A percentile compares a stretch with the other conserved stretches of the same genome.
These are phyloP conservation scores for Pogonophryne albipinna DNA, from an alignment of 2,797 vertebrate species.

Conservation along the genomic window DNA sequence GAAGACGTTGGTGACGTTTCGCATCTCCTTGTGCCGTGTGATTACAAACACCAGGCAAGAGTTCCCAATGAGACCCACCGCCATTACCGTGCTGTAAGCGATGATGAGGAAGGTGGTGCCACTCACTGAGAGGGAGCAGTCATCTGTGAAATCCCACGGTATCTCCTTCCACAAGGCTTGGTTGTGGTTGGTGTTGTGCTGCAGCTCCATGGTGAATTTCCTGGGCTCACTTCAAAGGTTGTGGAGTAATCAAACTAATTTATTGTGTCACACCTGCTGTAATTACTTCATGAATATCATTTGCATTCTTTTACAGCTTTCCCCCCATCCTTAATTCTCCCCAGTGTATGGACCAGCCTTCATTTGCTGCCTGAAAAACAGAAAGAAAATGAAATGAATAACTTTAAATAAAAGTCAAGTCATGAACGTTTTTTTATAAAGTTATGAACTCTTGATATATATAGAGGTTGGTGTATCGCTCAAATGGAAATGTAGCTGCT, in stretches of 20 bases:
- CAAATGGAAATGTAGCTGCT: constrained; percentile 11
- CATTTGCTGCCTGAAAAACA: constrained; percentile 48
- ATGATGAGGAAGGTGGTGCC: constrained; percentile 88
- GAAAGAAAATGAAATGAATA: constrained; percentile 10
- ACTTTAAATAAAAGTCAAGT: background rate
- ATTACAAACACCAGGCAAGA: constrained; percentile 88
- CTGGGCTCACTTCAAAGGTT: constrained; percentile 35
- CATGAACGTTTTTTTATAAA: background rate
- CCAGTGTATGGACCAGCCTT: constrained; percentile 20
- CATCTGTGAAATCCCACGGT: constrained; percentile 66
- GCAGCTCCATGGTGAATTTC: constrained; percentile 75
- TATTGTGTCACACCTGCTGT: constrained; percentile 43
- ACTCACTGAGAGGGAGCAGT: constrained; percentile 82
- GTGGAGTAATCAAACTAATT: constrained; percentile 31
- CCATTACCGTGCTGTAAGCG: constrained; percentile 87
- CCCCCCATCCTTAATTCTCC: constrained; percentile 39
- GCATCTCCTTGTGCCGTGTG: constrained; percentile 87
- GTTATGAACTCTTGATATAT: constrained; percentile 9
- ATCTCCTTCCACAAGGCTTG: constrained; percentile 69
- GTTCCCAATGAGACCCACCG: constrained; percentile 89
- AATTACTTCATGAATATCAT: constrained; percentile 56
- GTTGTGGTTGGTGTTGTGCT: constrained; percentile 78
- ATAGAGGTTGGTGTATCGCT: background rate
- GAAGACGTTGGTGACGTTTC: constrained; percentile 90
- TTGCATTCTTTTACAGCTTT: constrained; percentile 44